Percentiles rank a stretch among this genome's conserved stretches.
phyloP scores from a whole-genome alignment of 2,113 vertebrate genomes.

The Calyptomena viridis region DNA sequence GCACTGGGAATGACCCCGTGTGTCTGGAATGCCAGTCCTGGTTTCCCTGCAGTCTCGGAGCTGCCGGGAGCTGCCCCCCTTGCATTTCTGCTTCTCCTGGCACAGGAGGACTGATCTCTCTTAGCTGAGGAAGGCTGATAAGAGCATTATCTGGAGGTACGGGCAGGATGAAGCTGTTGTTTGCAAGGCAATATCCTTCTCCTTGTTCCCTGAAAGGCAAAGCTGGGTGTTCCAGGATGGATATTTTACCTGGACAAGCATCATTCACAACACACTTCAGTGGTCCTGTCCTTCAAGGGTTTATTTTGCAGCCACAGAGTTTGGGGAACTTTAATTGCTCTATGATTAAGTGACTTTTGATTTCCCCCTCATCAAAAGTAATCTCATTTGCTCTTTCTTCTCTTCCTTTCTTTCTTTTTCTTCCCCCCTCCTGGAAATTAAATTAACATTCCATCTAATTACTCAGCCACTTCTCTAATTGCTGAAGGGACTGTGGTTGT shows the following conservation, averaged over 20 bases:
- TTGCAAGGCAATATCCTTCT: neutral
- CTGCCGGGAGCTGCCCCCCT: neutral
- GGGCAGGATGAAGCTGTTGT: neutral
- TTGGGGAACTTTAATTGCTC: constrained; percentile 33
- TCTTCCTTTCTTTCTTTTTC: neutral
- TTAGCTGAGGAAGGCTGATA: constrained; percentile 4
- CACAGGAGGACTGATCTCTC: neutral
- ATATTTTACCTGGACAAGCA: neutral
- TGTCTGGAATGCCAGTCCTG: neutral
- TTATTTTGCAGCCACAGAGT: neutral
- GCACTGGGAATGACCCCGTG: neutral
- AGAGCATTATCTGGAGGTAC: neutral
- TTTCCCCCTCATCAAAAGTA: constrained; percentile 27
- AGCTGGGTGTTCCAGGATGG: neutral
- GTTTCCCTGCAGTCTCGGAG: neutral
- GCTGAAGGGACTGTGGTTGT: constrained; percentile 7
- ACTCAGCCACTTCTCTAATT: constrained; percentile 60
- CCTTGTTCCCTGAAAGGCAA: neutral
- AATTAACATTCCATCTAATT: constrained; percentile 67
- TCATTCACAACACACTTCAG: neutral
- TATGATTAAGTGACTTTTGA: constrained; percentile 39
- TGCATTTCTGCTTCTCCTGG: neutral
- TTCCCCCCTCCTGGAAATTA: constrained; percentile 17
- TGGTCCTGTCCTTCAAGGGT: neutral
- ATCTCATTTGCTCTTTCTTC: constrained; percentile 37